Evolutionary conservation across 2,888 invertebrate genomes (phyloP), one percentile per base, ranked within the genome.

Genomic region (Phaonia tiefii): DNA sequence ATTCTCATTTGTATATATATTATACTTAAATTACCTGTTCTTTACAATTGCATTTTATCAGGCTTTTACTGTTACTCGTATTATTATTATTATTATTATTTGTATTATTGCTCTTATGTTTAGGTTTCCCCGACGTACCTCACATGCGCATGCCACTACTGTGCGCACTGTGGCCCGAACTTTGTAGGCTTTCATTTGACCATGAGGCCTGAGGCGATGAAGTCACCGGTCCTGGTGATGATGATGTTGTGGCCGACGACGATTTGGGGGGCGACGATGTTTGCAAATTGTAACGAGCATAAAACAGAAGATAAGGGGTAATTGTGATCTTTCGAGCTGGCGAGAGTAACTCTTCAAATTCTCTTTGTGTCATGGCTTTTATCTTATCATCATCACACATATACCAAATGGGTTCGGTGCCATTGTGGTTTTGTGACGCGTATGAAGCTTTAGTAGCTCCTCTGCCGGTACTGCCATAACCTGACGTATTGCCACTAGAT

Each of bases 361-460:
- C 96, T 44, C 94, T 93, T 87, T 93, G 93, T 37, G 95, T 93
- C 89, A 97, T 94, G 8, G 95, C 93, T 84, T 95, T 94, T 71
- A 97, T 95, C 80, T 95, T 95, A 83, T 97, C 97, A 88, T 97
- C 97, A 89, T 97, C 97, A 89, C 97, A 97, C 87, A 96, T 96
- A 60, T 97, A 93, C 97, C 97, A 97, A 83, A 93, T 92, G 15
- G 90, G 90, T 69, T 91, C 91, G 26, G 84, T 85, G 72, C 80
- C 86, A 56, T 85, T 86, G 20, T 80, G 79, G 69, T 76, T 70
- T 51, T 31, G 85, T 83, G n/a, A 74, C 13, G 79, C 79, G 63
- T 78, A 73, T 0, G 82, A 60, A 0, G 78, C 72, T 31, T 83
- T 84, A 1, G 83, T 73, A 10, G 83, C 76, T 7, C 87, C 75